A percentile compares a stretch with the other conserved stretches of the same genome.
These are phyloP conservation scores for Volucella zonaria DNA, from an alignment of 2,888 invertebrate genomes.

Conservation along the genomic window DNA sequence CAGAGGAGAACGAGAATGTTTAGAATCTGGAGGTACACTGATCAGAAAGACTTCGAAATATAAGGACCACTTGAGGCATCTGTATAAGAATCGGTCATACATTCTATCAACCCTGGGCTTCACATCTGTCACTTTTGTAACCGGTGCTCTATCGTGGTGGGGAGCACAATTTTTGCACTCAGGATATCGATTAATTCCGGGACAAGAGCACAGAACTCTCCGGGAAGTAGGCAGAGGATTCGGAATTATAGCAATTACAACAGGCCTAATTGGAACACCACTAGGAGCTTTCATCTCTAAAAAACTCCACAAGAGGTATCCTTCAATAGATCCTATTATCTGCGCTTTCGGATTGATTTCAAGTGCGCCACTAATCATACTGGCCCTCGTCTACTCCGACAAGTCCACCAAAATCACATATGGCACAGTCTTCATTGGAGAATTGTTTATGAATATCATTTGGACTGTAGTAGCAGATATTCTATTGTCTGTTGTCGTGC, in stretches of 20 bases:
- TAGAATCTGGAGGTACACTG: slow-evolving; percentile 7
- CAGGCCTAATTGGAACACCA: slow-evolving; percentile 56
- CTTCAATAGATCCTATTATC: slow-evolving; percentile 50
- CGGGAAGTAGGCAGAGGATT: slow-evolving; percentile 3
- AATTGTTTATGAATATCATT: slow-evolving; percentile 41
- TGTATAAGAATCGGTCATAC: slow-evolving; percentile 39
- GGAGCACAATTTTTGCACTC: slow-evolving; percentile 44
- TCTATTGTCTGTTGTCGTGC: slow-evolving; percentile 50
- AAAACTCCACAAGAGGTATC: slow-evolving; percentile 20
- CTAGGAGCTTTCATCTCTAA: slow-evolving; percentile 38
- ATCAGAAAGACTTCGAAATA: not conserved
- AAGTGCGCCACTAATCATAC: slow-evolving; percentile 29
- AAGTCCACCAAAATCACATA: slow-evolving; percentile 26
- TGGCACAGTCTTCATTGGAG: slow-evolving; percentile 8
- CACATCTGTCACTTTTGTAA: slow-evolving; percentile 48
- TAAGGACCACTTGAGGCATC: not conserved
- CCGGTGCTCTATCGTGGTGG: slow-evolving; percentile 61
- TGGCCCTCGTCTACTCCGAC: slow-evolving; percentile 20
- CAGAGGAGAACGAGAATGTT: slow-evolving; percentile 52
- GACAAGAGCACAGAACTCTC: not conserved
- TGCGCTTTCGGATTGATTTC: slow-evolving; percentile 31
- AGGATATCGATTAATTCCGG: slow-evolving; percentile 47
- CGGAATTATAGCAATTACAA: slow-evolving; percentile 24
- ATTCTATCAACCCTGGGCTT: slow-evolving; percentile 55
- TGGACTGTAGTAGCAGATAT: slow-evolving; percentile 57